Evolutionary conservation across 35 echinoderm and acorn worm genomes (phyloP), one percentile per base, ranked within the genome.

Genomic region (Hemicentrotus pulcherrimus): DNA sequence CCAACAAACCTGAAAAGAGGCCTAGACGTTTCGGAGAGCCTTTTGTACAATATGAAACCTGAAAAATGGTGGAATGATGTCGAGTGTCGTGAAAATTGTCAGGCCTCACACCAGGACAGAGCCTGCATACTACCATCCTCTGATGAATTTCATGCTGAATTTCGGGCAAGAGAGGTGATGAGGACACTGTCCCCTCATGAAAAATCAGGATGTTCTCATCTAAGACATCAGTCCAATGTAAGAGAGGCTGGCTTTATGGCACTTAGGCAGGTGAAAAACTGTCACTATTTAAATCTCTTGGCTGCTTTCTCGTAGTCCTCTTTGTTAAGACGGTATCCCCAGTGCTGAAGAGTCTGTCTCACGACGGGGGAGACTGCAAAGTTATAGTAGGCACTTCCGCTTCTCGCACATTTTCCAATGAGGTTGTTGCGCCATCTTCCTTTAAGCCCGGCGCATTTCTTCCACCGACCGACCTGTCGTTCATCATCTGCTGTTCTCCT

Each of bases 341-440:
- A 98, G 58, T 98, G 97, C 71, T 98, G 97, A 11, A 98, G 86
- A 0, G 97, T 98, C 46, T 98, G 97, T 91, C 97, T 88, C 0
- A 98, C 97, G 46, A 98, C 97, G 0, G 97, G 97, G 85, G 97
- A 98, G 31, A 98, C 94, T 46, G 89, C 95, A 92, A 70, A 92
- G 94, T 98, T 98, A 95, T 98, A 96, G 91, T 52, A 98, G 28
- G 95, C 95, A 94, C 95, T 95, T 32, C 96, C 96, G 86, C 97
- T 97, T 16, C 95, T 85, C 6, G 86, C 96, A 88, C 96, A 97
- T 61, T 98, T 98, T 16, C 93, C 96, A 9, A 98, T 98, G 32
- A 98, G 95, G 94, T 98, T 98, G 91, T 98, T 98, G 30, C 97
- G 86, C 97, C 97, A 98, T 31, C 97, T 96, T 65, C 97, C 97